Evolutionary conservation across 2,113 vertebrate species (phyloP).

Genomic region (Alaudala cheleensis): DNA sequence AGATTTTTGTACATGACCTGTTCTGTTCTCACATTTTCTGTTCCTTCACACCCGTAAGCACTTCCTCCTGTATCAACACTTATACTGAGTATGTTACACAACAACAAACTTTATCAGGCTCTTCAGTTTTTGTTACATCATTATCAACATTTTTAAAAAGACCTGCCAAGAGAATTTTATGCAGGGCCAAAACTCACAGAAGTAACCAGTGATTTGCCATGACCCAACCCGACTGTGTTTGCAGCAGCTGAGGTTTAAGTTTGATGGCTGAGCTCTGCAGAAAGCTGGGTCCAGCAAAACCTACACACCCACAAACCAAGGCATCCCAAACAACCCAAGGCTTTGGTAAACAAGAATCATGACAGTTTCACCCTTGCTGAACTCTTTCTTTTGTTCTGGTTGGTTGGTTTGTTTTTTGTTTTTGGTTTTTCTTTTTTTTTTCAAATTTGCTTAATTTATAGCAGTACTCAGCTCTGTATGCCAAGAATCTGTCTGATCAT

Average conservation of each 20-base stretch:
- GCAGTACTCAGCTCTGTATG: not conserved
- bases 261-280: not conserved
- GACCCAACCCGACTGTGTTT: not conserved
- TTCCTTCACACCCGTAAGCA: not conserved
- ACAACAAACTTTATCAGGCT: not conserved
- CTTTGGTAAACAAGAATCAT: not conserved
- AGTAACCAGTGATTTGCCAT: not conserved
- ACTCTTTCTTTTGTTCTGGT: not conserved
- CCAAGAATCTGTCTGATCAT: not conserved
- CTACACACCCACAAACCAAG: not conserved
- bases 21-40: not conserved
- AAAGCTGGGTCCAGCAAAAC: not conserved
- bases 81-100: not conserved
- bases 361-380: not conserved
- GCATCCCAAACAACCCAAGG: not conserved
- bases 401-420: not conserved
- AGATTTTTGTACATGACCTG: not conserved
- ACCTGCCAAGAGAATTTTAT: not conserved
- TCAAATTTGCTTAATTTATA: not conserved
- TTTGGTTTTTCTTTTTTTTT: too few species aligned
- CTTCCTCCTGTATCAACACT: not conserved
- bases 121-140: not conserved
- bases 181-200: not conserved
- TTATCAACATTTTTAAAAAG: not conserved
- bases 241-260: not conserved